Percentiles rank a stretch among this genome's conserved stretches.
Conservation (phyloP, 1,140 invertebrate species). For the Cotesia glomerata region DNA sequence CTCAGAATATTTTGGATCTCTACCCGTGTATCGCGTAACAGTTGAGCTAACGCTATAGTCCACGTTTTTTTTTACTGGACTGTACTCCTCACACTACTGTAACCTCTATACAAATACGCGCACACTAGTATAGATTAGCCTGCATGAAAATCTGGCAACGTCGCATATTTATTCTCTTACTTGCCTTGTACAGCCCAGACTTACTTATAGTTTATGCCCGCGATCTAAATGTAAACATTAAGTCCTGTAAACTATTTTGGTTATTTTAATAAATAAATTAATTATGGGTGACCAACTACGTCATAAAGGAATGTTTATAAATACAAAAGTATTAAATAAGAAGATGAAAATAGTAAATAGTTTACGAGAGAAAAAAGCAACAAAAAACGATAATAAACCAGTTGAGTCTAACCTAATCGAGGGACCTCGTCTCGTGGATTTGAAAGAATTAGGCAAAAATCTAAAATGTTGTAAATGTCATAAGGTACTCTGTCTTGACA, state of each 20-base stretch:
- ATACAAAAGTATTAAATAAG: constrained; percentile 13
- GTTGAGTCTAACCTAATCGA: background rate
- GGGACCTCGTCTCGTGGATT: constrained; percentile 15
- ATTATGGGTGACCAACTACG: constrained; percentile 13
- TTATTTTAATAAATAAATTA: background rate
- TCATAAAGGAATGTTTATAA: constrained; percentile 13
- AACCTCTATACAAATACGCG: background rate
- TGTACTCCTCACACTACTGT: background rate
- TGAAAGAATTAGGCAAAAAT: constrained; percentile 20
- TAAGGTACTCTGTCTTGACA: constrained; percentile 9
- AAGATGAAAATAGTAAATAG: background rate
- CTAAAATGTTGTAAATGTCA: constrained; percentile 22
- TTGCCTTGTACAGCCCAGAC: no score
- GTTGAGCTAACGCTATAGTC: background rate
- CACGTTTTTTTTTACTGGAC: background rate
- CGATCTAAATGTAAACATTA: background rate
- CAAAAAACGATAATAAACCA: background rate
- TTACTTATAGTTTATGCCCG: background rate
- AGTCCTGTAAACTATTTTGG: background rate
- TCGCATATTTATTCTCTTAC: background rate
- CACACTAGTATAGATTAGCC: background rate
- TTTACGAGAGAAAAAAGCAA: constrained; percentile 1
- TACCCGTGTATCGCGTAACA: background rate
- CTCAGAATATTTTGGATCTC: background rate
- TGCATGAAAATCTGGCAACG: constrained; percentile 15